Evolutionary conservation across 2,113 vertebrate genomes (phyloP).

Genomic region (Aptenodytes patagonicus): DNA sequence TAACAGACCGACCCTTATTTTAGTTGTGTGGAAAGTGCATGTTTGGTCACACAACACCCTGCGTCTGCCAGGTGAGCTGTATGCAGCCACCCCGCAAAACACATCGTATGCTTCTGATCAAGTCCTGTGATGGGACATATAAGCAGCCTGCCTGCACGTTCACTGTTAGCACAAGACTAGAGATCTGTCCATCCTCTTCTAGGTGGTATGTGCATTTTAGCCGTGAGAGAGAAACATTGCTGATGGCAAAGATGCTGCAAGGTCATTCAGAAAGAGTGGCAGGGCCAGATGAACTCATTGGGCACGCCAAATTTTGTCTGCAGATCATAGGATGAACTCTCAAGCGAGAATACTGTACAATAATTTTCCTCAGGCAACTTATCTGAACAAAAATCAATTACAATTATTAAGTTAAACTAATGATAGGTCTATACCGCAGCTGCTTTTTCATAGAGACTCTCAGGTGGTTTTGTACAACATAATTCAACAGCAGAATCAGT

Average conservation of each 20-base stretch:
- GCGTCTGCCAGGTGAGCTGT: neutral
- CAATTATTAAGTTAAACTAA: neutral
- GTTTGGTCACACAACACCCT: neutral
- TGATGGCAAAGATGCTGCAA: neutral
- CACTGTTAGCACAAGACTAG: neutral
- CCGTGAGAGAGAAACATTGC: neutral
- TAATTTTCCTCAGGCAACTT: neutral
- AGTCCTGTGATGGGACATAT: neutral
- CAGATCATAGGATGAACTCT: neutral
- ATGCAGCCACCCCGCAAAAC: neutral
- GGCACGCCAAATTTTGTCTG: neutral
- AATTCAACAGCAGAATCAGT: neutral
- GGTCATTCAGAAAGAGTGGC: neutral
- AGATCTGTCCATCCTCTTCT: neutral
- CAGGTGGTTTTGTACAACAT: neutral
- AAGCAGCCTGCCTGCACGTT: neutral
- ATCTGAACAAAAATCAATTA: neutral
- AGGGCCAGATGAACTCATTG: neutral
- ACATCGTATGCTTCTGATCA: neutral
- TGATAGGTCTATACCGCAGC: rapidly evolving
- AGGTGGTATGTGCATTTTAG: neutral
- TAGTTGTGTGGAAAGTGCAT: neutral
- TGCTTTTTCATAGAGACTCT: neutral
- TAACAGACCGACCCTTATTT: neutral
- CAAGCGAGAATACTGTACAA: neutral